A percentile compares a stretch with the other conserved stretches of the same genome.
These are phyloP conservation scores for Rhadinocentrus ornatus DNA, from an alignment of 2,797 vertebrate genomes.

Conservation along the genomic window DNA sequence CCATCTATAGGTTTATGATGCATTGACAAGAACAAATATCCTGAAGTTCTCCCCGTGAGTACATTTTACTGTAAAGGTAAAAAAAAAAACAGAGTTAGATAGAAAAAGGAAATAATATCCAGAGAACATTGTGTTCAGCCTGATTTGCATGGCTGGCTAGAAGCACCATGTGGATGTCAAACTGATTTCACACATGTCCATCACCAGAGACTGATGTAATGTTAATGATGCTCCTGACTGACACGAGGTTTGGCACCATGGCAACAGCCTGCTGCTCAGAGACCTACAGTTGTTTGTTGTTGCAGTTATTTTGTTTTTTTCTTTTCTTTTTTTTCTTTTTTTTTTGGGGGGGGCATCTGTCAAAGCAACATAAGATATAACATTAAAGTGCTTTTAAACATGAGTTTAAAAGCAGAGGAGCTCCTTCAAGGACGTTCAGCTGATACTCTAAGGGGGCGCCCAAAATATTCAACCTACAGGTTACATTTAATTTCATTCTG, in stretches of 20 bases:
- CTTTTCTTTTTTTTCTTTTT: no score
- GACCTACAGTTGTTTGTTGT: slow-evolving; percentile 30
- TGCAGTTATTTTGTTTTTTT: no score
- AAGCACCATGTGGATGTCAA: slow-evolving; percentile 56
- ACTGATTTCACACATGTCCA: slow-evolving; percentile 68
- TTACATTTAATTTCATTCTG: no score
- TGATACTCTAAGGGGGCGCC: no score
- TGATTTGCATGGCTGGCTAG: slow-evolving; percentile 37
- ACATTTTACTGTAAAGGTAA: neutral
- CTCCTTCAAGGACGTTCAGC: no score
- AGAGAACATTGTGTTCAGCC: slow-evolving; percentile 13
- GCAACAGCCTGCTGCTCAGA: slow-evolving; percentile 59
- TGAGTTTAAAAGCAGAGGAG: no score
- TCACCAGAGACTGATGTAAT: slow-evolving; percentile 46
- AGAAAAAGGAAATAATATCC: neutral
- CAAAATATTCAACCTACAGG: no score
- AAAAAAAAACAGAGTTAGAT: neutral
- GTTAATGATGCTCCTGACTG: slow-evolving; percentile 50
- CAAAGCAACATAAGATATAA: slow-evolving; percentile 2
- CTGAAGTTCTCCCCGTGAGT: no score
- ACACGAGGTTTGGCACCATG: slow-evolving; percentile 47
- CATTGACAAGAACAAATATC: no score
- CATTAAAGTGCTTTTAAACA: no score
- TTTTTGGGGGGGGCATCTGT: slow-evolving; percentile 32
- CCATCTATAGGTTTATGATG: no score